These are phyloP conservation scores for Pachyuromys duprasi DNA, from an alignment of 2,797 vertebrate genomes.

Conservation along the genomic window DNA sequence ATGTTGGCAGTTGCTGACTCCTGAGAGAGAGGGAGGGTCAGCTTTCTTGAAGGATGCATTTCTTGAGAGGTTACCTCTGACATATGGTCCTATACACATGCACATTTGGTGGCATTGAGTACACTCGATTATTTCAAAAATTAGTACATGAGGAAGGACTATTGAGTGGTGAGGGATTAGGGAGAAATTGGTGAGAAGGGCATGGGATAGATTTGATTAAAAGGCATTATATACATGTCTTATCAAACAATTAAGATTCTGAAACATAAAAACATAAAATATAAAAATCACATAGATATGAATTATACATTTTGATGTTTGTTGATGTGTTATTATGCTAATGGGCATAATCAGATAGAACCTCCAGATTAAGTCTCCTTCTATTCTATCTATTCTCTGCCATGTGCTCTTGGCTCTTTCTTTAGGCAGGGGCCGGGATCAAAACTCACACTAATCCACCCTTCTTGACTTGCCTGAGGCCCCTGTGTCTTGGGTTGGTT, in stretches of 20 bases:
- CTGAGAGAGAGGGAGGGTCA: not conserved
- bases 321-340: not conserved
- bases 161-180: not conserved
- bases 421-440: not conserved
- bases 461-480: not conserved
- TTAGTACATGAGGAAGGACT: not conserved
- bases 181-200: not conserved
- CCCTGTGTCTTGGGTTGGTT: not conserved
- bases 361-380: not conserved
- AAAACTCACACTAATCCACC: not conserved
- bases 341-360: not conserved
- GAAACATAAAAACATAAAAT: not conserved
- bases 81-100: not conserved
- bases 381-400: rapidly evolving
- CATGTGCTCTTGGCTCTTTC: no score
- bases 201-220: not conserved
- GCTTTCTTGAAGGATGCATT: not conserved
- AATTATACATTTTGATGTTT: not conserved
- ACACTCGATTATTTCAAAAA: not conserved
- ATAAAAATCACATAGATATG: not conserved
- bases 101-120: not conserved
- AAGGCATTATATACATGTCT: not conserved
- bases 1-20: not conserved
- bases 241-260: not conserved
- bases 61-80: not conserved